Evolutionary conservation across 2,113 vertebrate species (phyloP), one percentile per base, ranked within the genome.

Genomic region (Leptobrachium ailaonicum): DNA sequence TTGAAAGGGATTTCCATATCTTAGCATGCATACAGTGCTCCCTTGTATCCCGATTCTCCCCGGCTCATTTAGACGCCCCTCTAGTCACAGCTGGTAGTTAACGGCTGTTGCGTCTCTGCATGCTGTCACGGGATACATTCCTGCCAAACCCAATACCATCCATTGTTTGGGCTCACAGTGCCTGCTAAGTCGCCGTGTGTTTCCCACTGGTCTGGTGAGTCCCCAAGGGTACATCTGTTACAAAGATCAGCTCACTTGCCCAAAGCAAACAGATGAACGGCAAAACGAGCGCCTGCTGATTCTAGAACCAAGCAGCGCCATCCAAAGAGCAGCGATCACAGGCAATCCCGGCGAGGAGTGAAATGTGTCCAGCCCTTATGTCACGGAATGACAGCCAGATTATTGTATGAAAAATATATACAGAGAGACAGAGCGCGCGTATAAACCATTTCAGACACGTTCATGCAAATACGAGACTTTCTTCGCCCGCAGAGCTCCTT

Each of bases 21-120:
- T 32, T 64, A 41, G 53, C 4, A 12, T 20, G 32, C 42, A 75
- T 41, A 81, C 79, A 81, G 79, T 74, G 4, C 72, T 81, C 66
- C n/a, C 64, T 81, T 81, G 79, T 81, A 14, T 75, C 64, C 79
- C 72, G 42, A 81, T 81, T 81, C 47, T 73, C 79, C n/a, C 50
- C 54, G 79, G 79, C 79, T 81, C 72, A 75, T 81, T 81, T 81
- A 62, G 69, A 54, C 64, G 44, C 47, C 67, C 68, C 69, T n/a
- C 50, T 50, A 58, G 53, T 69, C 72, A 74, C 79, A 81, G 79
- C 79, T 81, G 79, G 79, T 75, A 32, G 54, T 1, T 63, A 81
- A 50, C 79, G 72, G 79, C 79, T 81, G 79, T 81, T 44, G 72
- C 7, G 41, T 66, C 66, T 81, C 72, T 41, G 42, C 78, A 80